phyloP scores from a whole-genome alignment of 2,797 vertebrate genomes.

The Nannoperca australis region DNA sequence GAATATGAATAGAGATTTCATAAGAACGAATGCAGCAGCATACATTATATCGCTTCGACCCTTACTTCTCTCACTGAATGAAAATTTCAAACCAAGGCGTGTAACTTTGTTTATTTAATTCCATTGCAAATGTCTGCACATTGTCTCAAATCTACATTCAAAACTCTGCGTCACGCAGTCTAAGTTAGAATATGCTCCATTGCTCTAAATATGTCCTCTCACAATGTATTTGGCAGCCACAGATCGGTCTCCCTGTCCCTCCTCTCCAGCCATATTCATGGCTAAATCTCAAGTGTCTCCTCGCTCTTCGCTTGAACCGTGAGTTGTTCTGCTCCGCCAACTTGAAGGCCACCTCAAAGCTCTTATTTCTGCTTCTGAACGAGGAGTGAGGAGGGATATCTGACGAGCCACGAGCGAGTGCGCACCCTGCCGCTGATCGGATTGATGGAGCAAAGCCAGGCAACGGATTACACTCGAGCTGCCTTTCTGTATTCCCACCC shows the following conservation, averaged over 20 bases:
- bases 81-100: background rate
- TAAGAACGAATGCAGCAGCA: constrained; percentile 15
- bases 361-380: too few species aligned
- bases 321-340: too few species aligned
- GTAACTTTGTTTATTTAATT: background rate
- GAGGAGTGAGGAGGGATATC: too few species aligned
- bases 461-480: too few species aligned
- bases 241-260: background rate
- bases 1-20: constrained; percentile 38
- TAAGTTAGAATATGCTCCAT: background rate
- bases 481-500: too few species aligned
- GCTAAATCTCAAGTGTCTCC: too few species aligned
- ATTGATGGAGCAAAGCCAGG: too few species aligned
- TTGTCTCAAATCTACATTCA: background rate
- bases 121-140: background rate
- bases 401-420: too few species aligned
- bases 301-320: too few species aligned
- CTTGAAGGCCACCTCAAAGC: too few species aligned
- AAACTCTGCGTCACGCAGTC: background rate
- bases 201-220: background rate
- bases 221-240: background rate
- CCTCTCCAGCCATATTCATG: too few species aligned
- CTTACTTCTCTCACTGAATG: background rate
- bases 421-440: too few species aligned
- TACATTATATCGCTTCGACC: background rate